phyloP scores from a whole-genome alignment of 2,888 invertebrate species.

The Malachius bipustulatus region DNA sequence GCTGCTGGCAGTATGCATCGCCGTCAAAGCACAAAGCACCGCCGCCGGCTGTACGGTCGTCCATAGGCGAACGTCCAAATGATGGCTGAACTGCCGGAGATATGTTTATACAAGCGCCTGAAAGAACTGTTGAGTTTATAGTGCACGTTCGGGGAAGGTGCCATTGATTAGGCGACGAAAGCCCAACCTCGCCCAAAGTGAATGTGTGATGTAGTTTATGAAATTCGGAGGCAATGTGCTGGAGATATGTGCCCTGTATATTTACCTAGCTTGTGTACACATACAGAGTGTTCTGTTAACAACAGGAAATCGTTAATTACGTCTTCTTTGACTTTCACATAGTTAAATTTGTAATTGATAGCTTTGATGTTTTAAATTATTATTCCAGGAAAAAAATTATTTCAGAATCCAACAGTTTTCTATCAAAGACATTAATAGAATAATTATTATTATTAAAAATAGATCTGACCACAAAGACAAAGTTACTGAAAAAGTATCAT shows the following conservation, averaged over 20 bases:
- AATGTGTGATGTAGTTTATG: slow-evolving; percentile 9
- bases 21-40: no score
- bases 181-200: slow-evolving; percentile 16
- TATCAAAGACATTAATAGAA: no score
- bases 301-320: slow-evolving; percentile 8
- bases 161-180: slow-evolving; percentile 19
- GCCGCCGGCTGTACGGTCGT: slow-evolving; percentile 2
- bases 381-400: no score
- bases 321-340: no score
- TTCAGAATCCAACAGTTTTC: no score
- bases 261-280: slow-evolving; percentile 6
- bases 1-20: no score
- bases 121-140: slow-evolving; percentile 19
- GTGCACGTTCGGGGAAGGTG: slow-evolving; percentile 20
- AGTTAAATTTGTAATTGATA: no score
- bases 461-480: no score
- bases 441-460: no score
- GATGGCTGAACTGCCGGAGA: neutral
- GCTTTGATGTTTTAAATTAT: no score
- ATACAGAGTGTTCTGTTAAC: slow-evolving; percentile 5
- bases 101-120: slow-evolving; percentile 19
- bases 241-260: slow-evolving; percentile 4
- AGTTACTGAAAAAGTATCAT: no score
- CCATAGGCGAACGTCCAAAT: neutral
- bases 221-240: no score